Base-by-base conservation (phyloP, 2,113 vertebrate species). In the Halichoeres trimaculatus region DNA sequence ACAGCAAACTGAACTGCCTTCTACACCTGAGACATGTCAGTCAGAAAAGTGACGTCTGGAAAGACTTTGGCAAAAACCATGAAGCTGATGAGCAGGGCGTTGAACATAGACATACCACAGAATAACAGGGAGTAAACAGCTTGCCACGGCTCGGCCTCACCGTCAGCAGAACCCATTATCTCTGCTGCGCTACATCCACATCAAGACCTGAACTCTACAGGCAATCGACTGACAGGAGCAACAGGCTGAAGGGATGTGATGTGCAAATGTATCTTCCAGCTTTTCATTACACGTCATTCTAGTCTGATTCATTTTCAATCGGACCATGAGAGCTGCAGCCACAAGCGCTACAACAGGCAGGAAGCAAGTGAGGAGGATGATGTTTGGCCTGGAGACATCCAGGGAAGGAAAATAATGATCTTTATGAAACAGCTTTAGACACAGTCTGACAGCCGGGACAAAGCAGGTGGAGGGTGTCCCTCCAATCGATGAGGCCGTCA, bases 241-340 rank as follows among this genome's bases (percentile, higher is more conserved):
- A 86, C 79, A 66, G 80, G 81, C 87, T 93, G 93, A 93, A 73
- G 72, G 85, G 88, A 94, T 90, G 91, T 93, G 94, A 92, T 93
- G 89, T 85, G 85, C 85, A 89, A 89, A 87, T 89, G 91, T 91
- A 91, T 92, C 81, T 82, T 87, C 90, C 85, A 78, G 90, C 91
- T 93, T 93, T 94, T 94, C 92, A 94, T 94, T 94, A 93, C 90
- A 87, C 83, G 88, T 87, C 91, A 93, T 94, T 92, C 90, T 83
- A 78, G 91, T 91, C 90, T 93, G 93, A 94, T 94, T 93, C 88
- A 75, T 89, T 93, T 92, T 92, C 91, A 90, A 93, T 93, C 92
- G 90, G 85, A 82, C 90, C 88, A 91, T 92, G 90, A 93, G 89
- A 91, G 84, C 85, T 55, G 76, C 81, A 58, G 74, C 91, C 83